Evolutionary conservation across 2,888 invertebrate genomes (phyloP), one percentile per base, ranked within the genome.

Genomic region (Perdita meconis): DNA sequence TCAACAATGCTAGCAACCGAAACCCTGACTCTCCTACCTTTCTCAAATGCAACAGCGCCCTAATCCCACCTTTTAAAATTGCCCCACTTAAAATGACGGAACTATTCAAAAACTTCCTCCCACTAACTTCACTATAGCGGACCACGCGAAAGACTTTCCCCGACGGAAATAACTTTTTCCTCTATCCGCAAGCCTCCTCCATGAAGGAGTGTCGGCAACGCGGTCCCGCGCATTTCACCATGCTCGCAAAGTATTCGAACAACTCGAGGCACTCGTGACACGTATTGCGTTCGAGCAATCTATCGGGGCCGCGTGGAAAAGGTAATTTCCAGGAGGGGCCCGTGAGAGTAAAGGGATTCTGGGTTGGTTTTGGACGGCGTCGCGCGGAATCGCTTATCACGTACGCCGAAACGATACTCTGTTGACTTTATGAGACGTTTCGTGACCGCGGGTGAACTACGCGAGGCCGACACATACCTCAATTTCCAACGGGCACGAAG

Each of bases 401-500:
- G 55, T 34, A 55, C 40, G 60, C 60, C 50, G 60, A 16, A 47
- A 53, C 61, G 63, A 78, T 65, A 56, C 63, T 64, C 64, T 78
- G 79, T 79, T 78, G 38, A 71, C 68, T 72, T 77, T 57, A 63
- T 44, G 71, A 71, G 60, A 78, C 64, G 59, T 72, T 78, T 71
- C 79, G 79, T 79, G 79, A 79, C 78, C 71, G 42, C 24, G 36
- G 47, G 56, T 42, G n/a, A n/a, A 57, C 68, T 72, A 42, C 67
- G 64, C 60, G 53, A n/a, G n/a, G n/a, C 66, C 70, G 10, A 36
- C 53, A 51, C 57, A n/a, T 42, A 63, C 67, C 47, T 78, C 69
- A 69, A 80, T 78, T 80, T 78, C 53, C 78, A 66, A 36, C 16
- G 26, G 12, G 73, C 79, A 80, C 72, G 79, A 78, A 60, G 66